Conservation (phyloP, 2,888 invertebrate genomes). For the Leptarthrus brevirostris region DNA sequence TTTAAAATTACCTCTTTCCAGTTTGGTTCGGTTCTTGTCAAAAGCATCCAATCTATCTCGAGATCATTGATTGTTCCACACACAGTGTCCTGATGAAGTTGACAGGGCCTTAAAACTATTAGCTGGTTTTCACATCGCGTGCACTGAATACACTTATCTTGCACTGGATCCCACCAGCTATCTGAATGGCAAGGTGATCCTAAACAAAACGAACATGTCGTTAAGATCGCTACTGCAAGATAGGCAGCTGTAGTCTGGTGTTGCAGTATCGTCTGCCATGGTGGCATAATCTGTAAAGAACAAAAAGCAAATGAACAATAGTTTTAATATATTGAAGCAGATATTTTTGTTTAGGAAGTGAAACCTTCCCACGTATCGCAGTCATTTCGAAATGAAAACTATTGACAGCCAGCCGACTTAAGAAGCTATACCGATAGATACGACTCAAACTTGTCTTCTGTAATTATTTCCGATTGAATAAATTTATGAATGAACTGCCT, state of each 20-base stretch:
- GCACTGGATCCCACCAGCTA: slow-evolving; percentile 78
- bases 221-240: slow-evolving; percentile 54
- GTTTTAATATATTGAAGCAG: background rate
- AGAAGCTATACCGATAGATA: background rate
- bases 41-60: slow-evolving; percentile 73
- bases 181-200: slow-evolving; percentile 69
- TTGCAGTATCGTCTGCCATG: slow-evolving; percentile 43
- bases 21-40: slow-evolving; percentile 67
- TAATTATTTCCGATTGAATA: slow-evolving; percentile 48
- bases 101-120: slow-evolving; percentile 79
- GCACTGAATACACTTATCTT: slow-evolving; percentile 76
- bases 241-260: slow-evolving; percentile 41
- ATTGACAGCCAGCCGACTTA: slow-evolving; percentile 32
- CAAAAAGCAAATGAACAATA: background rate
- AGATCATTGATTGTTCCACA: slow-evolving; percentile 78
- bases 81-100: slow-evolving; percentile 78
- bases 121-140: slow-evolving; percentile 74
- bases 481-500: slow-evolving; percentile 33
- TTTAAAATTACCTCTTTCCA: slow-evolving; percentile 67
- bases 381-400: background rate
- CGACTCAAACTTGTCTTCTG: background rate
- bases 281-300: slow-evolving; percentile 45
- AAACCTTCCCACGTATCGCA: slow-evolving; percentile 40
- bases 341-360: slow-evolving; percentile 30
- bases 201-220: slow-evolving; percentile 63